Evolutionary conservation across 2,797 vertebrate genomes (phyloP).

Genomic region (Psittacula derbiana): DNA sequence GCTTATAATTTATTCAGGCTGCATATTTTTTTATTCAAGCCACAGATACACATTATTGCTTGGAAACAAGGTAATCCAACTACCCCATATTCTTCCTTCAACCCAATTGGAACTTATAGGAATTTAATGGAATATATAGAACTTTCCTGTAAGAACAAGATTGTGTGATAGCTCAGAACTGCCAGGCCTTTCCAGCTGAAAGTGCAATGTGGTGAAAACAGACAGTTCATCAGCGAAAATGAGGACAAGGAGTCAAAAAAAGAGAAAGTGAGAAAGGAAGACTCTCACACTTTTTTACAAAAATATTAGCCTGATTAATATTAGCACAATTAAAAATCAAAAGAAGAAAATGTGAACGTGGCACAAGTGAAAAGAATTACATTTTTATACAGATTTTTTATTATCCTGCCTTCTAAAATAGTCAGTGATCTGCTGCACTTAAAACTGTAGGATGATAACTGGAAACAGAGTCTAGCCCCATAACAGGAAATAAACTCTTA

Average conservation of each 20-base stretch:
- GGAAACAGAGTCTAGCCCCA: constrained; percentile 29
- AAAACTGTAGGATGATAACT: constrained; percentile 36
- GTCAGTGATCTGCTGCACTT: constrained; percentile 25
- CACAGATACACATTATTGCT: neutral
- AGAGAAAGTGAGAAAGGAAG: neutral
- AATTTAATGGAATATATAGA: neutral
- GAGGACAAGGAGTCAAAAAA: neutral
- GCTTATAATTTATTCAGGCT: neutral
- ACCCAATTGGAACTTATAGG: neutral
- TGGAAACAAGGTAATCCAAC: neutral
- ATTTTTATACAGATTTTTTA: neutral
- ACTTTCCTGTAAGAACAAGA: neutral
- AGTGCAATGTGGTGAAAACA: neutral
- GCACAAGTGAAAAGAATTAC: neutral
- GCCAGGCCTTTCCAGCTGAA: neutral
- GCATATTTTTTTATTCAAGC: neutral
- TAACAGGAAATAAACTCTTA: constrained; percentile 53
- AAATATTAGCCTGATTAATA: neutral
- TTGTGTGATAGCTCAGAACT: neutral
- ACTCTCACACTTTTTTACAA: neutral
- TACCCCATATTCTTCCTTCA: neutral
- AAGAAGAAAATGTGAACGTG: neutral
- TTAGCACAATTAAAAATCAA: neutral
- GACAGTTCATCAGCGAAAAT: neutral
- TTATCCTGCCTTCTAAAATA: constrained; percentile 10